Conservation (phyloP, 1,140 invertebrate species). For the Belonocnema kinseyi region DNA sequence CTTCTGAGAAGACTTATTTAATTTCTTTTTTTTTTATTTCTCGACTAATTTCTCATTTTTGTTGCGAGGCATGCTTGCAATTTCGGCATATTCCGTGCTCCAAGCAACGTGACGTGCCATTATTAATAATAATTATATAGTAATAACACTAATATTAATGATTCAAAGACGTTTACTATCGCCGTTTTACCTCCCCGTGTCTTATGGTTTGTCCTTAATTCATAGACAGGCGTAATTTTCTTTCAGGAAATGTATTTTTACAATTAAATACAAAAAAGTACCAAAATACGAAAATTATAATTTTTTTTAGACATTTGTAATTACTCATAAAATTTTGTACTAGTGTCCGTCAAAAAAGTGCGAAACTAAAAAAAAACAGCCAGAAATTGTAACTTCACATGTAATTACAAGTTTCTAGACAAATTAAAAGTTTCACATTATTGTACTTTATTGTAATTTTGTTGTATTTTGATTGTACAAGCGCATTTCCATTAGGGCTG, state of each 20-base stretch:
- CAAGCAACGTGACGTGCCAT: constrained; percentile 44
- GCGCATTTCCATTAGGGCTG: no score
- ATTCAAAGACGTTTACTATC: constrained; percentile 40
- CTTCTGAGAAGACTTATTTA: neutral
- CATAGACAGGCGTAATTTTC: neutral
- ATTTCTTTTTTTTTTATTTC: neutral
- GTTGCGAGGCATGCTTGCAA: neutral
- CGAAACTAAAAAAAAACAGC: no score
- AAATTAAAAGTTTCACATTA: no score
- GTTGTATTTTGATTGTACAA: no score
- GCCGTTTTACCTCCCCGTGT: constrained; percentile 38
- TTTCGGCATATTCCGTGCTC: constrained; percentile 34
- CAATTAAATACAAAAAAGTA: no score
- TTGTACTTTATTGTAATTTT: no score
- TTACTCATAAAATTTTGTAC: no score
- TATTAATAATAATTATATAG: constrained; percentile 43
- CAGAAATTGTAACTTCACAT: no score
- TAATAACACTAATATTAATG: constrained; percentile 38
- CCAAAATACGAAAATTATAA: no score
- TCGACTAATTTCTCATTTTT: neutral
- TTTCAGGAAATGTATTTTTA: neutral
- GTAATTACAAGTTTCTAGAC: no score
- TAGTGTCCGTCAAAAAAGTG: no score
- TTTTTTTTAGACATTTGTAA: no score
- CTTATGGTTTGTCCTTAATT: constrained; percentile 9